Percentiles rank a stretch among this genome's conserved stretches.
These are phyloP conservation scores for Tanytarsus gracilentus DNA, from an alignment of 2,888 invertebrate species.

Conservation along the genomic window DNA sequence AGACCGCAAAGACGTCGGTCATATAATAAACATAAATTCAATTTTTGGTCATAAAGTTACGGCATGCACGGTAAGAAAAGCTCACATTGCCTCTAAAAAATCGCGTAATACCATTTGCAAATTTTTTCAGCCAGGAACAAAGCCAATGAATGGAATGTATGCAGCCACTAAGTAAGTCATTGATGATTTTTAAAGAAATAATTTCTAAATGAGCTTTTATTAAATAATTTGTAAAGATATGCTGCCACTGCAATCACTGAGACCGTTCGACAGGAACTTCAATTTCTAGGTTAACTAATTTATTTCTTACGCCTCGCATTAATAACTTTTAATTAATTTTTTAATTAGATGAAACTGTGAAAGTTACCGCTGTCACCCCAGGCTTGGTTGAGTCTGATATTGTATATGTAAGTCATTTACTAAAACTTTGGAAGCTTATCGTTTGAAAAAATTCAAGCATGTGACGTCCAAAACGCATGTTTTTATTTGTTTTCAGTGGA, in stretches of 20 bases:
- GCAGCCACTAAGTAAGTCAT: slow-evolving; percentile 30
- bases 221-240: slow-evolving; percentile 30
- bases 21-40: slow-evolving; percentile 23
- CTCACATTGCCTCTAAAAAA: slow-evolving; percentile 26
- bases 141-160: slow-evolving; percentile 35
- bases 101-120: neutral
- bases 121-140: slow-evolving; percentile 32
- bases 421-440: neutral
- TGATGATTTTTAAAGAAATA: slow-evolving; percentile 16
- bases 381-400: slow-evolving; percentile 14
- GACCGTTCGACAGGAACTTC: slow-evolving; percentile 38
- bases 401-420: neutral
- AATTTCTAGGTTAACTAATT: slow-evolving; percentile 34
- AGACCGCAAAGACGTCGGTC: slow-evolving; percentile 37
- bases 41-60: slow-evolving; percentile 24
- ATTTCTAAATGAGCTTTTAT: slow-evolving; percentile 30
- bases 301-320: too few species aligned
- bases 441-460: neutral
- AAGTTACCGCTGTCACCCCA: neutral
- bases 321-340: neutral
- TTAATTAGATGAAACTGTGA: neutral
- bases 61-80: neutral
- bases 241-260: slow-evolving; percentile 39
- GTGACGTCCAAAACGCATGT: too few species aligned
- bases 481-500: too few species aligned